Evolutionary conservation across 2,797 vertebrate species (phyloP), one percentile per base, ranked within the genome.

Genomic region (Fundulus diaphanus): DNA sequence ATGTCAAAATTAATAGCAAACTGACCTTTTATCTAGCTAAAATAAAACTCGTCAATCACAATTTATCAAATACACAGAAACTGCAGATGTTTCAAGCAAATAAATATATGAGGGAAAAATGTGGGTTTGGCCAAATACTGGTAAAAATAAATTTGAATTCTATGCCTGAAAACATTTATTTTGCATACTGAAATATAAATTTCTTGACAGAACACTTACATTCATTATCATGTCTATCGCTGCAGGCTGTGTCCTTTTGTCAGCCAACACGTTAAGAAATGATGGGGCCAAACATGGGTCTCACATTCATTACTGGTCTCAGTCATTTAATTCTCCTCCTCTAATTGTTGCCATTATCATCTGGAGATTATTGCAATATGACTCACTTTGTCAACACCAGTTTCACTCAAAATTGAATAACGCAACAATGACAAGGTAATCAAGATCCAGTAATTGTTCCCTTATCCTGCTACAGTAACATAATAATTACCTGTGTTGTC

Each of bases 401-500:
- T 86, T 79, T 85, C 57, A 79, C 80, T 85, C 72, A 35, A 82
- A 85, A 84, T 82, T 75, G 22, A 85, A 87, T 86, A 73, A 87
- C 76, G 69, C 66, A 71, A 59, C 72, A 68, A 69, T 73, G 78
- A 88, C 85, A 88, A 77, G 74, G 69, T 82, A 89, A 89, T 85
- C 82, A 75, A 56, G 70, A 83, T 74, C 57, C 74, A 61, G 69
- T 88, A 90, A 91, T 91, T 84, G 82, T 81, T 80, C 80, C 75
- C 68, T 87, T 76, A 77, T 83, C 52, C 75, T 79, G 73, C 77
- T 44, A 76, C 78, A 81, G 78, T 71, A 81, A 68, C 80, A 72
- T 86, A 89, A 92, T 86, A 78, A 88, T 87, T 73, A 85, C 78
- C 79, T 85, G 85, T 81, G 78, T 78, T 80, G n/a, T n/a, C n/a